Conservation (phyloP, 2,888 invertebrate species). For the Lasioglossum vierecki region DNA sequence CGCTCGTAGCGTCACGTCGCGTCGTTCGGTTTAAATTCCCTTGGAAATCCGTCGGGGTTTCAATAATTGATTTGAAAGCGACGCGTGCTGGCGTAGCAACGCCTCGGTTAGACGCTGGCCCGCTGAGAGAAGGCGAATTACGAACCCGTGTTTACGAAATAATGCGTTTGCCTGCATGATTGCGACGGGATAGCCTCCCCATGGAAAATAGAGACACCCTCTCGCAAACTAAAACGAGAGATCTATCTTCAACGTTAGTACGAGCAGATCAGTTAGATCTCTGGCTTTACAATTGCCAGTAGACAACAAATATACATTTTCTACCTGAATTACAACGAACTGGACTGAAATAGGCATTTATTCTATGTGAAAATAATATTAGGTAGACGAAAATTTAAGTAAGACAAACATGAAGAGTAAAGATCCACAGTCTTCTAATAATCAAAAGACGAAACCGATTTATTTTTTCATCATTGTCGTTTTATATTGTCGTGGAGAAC, state of each 20-base stretch:
- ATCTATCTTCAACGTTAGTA: not conserved
- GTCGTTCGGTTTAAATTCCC: constrained; percentile 1
- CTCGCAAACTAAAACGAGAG: constrained; percentile 25
- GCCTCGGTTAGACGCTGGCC: not conserved
- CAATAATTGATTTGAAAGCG: constrained; percentile 31
- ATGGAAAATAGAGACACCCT: constrained; percentile 39
- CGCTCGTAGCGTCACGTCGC: not conserved
- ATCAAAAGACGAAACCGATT: no score
- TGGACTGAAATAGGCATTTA: not conserved
- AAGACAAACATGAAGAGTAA: no score
- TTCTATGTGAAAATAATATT: not conserved
- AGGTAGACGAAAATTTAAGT: no score
- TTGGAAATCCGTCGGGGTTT: constrained; percentile 26
- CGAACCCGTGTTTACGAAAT: constrained; percentile 30
- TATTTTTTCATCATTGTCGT: no score
- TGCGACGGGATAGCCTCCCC: not conserved
- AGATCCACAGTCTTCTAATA: no score
- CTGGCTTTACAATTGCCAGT: not conserved
- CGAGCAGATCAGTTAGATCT: not conserved
- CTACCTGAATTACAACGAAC: not conserved
- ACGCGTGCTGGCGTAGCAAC: not conserved
- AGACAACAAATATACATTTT: not conserved
- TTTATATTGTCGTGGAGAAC: no score
- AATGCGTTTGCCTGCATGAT: constrained; percentile 24
- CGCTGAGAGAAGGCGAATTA: constrained; percentile 11